phyloP scores from a whole-genome alignment of 2,113 vertebrate genomes.

The Plecotus auritus region DNA sequence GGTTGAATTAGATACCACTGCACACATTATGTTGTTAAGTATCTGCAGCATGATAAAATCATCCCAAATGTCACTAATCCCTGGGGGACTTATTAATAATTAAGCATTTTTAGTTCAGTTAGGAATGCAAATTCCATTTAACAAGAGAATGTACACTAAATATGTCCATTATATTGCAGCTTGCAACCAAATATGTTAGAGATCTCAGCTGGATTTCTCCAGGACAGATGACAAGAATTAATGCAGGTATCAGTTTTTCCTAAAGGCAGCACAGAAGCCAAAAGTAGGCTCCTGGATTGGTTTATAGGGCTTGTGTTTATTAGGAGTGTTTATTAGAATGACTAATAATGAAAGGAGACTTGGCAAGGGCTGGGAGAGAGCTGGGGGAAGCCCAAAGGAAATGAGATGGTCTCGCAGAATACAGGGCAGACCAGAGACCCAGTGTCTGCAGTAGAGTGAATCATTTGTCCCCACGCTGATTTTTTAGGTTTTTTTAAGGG shows the following conservation, averaged over 20 bases:
- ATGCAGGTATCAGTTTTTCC: conserved; percentile 49
- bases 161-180: conserved; percentile 46
- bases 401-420: not conserved
- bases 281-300: conserved; percentile 43
- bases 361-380: not conserved
- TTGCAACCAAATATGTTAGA: conserved; percentile 16
- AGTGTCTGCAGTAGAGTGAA: not conserved
- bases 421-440: not conserved
- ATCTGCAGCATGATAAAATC: conserved; percentile 61
- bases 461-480: not conserved
- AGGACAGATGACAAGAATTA: conserved; percentile 60
- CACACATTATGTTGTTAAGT: conserved; percentile 34
- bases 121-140: conserved; percentile 67
- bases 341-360: conserved; percentile 47
- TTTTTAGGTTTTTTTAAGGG: not conserved
- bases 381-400: not conserved
- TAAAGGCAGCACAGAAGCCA: not conserved
- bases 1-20: not conserved
- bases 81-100: conserved; percentile 68
- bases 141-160: conserved; percentile 48
- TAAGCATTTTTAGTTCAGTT: conserved; percentile 63
- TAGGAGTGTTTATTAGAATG: conserved; percentile 69
- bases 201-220: conserved; percentile 64
- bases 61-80: conserved; percentile 64
- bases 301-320: conserved; percentile 54